Conservation (phyloP, 2,113 vertebrate genomes). For the Atractosteus spatula region DNA sequence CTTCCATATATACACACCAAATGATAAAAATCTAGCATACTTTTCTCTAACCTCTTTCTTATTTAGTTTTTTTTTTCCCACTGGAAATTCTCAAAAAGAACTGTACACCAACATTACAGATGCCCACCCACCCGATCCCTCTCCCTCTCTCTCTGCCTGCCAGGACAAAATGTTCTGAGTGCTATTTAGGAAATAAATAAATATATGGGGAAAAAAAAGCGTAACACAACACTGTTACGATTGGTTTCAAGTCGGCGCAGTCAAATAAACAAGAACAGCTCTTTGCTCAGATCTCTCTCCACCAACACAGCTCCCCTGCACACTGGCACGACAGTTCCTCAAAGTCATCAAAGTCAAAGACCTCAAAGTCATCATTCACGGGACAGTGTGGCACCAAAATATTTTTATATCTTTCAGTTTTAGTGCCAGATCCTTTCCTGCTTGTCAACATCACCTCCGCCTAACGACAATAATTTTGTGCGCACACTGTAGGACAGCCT, state of each 20-base stretch:
- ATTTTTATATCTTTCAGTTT: too few relatives aligned
- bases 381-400: too few relatives aligned
- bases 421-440: too few relatives aligned
- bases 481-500: too few relatives aligned
- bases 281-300: not conserved
- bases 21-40: conserved; percentile 61
- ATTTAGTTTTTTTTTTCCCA: not conserved
- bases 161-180: conserved; percentile 56
- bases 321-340: too few relatives aligned
- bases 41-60: conserved; percentile 36
- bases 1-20: conserved; percentile 30
- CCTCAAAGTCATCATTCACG: too few relatives aligned
- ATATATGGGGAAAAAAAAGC: not conserved
- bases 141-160: conserved; percentile 29
- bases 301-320: too few relatives aligned
- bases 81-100: conserved; percentile 47
- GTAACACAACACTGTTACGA: not conserved
- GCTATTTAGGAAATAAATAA: conserved; percentile 38
- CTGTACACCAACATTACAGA: conserved; percentile 41
- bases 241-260: not conserved
- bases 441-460: too few relatives aligned
- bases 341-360: too few relatives aligned
- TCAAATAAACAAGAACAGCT: not conserved
- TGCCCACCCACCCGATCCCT: not conserved
- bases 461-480: too few relatives aligned